A percentile compares a stretch with the other conserved stretches of the same genome.
Evolutionary conservation across 2,113 vertebrate species (phyloP).

Genomic region (Proteles cristata): DNA sequence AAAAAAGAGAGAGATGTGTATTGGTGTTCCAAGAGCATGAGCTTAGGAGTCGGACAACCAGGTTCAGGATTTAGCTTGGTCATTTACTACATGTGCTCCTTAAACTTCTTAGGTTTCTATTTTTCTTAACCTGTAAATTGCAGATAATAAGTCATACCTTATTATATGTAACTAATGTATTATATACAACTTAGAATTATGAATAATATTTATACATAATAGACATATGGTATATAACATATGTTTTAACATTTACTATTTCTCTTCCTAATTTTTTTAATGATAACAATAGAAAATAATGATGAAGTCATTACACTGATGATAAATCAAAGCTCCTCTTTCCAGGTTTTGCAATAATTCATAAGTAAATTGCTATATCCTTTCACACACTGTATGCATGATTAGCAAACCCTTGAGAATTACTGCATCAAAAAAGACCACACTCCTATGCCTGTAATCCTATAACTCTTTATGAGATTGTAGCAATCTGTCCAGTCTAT

Average conservation of each 20-base stretch:
- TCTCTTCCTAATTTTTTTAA: background rate
- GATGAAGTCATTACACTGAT: background rate
- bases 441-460: background rate
- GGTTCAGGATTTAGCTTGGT: background rate
- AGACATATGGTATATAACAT: fast-evolving
- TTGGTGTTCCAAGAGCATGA: background rate
- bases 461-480: background rate
- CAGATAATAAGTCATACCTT: background rate
- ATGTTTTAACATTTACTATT: conserved; percentile 34
- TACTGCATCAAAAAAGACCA: background rate
- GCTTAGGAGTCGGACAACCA: background rate
- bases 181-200: background rate
- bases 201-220: background rate
- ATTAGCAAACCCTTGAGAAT: background rate
- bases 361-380: background rate
- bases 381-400: background rate
- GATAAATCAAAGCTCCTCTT: background rate
- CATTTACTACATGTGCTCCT: background rate
- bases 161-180: too few species aligned
- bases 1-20: background rate
- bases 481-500: background rate
- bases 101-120: background rate
- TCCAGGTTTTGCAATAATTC: background rate
- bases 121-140: background rate
- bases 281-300: background rate